Conservation (phyloP, 2,888 invertebrate genomes). For the Drosophila koepferae region DNA sequence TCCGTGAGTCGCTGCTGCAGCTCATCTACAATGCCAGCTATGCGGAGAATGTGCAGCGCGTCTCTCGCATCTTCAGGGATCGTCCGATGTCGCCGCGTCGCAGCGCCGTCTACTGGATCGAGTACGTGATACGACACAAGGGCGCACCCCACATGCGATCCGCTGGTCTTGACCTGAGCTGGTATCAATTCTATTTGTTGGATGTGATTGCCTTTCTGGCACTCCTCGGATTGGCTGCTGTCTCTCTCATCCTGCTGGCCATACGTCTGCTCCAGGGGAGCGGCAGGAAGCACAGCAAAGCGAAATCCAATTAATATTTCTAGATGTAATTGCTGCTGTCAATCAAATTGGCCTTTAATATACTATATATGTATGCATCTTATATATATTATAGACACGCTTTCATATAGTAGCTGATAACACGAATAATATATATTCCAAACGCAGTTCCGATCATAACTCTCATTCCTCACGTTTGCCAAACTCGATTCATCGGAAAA, state of each 20-base stretch:
- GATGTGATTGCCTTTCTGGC: slow-evolving; percentile 79
- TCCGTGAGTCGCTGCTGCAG: slow-evolving; percentile 79
- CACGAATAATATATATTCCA: neutral
- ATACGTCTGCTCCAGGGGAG: slow-evolving; percentile 38
- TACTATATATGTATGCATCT: no score
- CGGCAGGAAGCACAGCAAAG: slow-evolving; percentile 32
- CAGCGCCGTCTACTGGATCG: slow-evolving; percentile 85
- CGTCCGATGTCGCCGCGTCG: slow-evolving; percentile 82
- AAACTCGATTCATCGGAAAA: neutral
- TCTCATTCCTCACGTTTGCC: neutral
- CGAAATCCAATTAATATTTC: slow-evolving; percentile 45
- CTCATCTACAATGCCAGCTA: slow-evolving; percentile 84
- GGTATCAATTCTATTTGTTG: slow-evolving; percentile 84
- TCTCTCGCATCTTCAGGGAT: slow-evolving; percentile 84
- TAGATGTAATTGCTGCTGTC: neutral
- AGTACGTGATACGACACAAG: slow-evolving; percentile 84
- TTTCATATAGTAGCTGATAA: neutral
- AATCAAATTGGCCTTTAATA: no score
- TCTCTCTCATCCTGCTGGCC: slow-evolving; percentile 1
- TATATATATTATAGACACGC: neutral
- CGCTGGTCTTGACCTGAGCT: slow-evolving; percentile 82
- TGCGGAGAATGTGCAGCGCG: slow-evolving; percentile 76
- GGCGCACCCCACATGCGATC: slow-evolving; percentile 84
- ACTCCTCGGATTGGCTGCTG: neutral
- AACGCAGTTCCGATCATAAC: neutral